Base-by-base conservation (phyloP, 2,888 invertebrate genomes). In the Callinectes sapidus region DNA sequence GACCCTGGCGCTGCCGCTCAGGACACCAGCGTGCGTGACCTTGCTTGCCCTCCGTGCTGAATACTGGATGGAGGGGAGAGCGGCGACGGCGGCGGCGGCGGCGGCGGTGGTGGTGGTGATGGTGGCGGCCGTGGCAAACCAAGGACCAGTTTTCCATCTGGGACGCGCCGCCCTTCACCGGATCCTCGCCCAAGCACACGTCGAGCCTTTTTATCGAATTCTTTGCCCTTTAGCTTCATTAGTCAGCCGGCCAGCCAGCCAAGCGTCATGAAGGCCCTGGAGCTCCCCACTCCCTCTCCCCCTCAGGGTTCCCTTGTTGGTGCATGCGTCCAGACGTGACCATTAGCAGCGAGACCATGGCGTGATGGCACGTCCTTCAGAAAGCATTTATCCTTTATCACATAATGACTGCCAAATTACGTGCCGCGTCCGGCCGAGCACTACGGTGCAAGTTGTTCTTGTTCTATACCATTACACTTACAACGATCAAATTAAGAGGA, bases 1-100 rank as follows among this genome's bases (percentile, higher is more conserved):
- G 23, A 2, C 23, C 61, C 18, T 61, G 61, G 18, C 23, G 23
- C 61, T 61, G 23, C 61, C 18, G 85, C 3, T 3, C 35, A 39
- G 32, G 16, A n/a, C 32, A 85, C 23, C 35, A 18, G 85, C 28
- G 32, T 39, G 85, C n/a, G 85, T 32, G 85, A 32, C 85, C 85
- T 85, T 32, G 85, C 85, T 85, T 32, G 16, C 6, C 85, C 32
- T 39, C 32, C 85, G 23, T 39, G 85, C 16, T 85, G 85, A 39
- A 39, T 39, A 85, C 32, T 39, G 85, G 85, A 85, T 32, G 85
- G 85, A 39, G 32, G 85, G 85, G 85, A 39, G 85, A 39, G 32
- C 18, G 32, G 85, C 16, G 18, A 10, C 85, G 39, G 85, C 32
- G 61, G 61, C 61, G 61, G 23, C 61, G 18, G 48, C 3, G 48